Evolutionary conservation across 2,888 invertebrate species (phyloP), one percentile per base, ranked within the genome.

Genomic region (Prenolepis imparis): DNA sequence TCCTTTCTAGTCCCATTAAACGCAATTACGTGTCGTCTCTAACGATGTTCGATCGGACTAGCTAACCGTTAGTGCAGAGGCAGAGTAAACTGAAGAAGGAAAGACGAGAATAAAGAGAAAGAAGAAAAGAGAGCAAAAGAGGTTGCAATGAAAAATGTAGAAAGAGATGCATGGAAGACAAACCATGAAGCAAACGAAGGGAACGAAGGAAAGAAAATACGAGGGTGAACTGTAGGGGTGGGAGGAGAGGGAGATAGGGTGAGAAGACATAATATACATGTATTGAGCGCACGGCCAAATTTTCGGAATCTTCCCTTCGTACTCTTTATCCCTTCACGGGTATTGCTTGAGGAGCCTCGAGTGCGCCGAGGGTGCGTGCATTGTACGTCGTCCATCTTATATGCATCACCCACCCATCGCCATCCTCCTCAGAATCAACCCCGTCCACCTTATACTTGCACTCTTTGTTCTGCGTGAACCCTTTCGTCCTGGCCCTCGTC

Each of bases 321-420:
- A 72, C 75, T 85, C 85, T 84, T 83, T 86, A 80, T 82, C 89
- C 90, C 90, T 88, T 87, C 89, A 88, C 87, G 89, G 91, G 91
- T 88, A 92, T 93, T 93, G 93, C 94, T 94, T 94, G 94, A 94
- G 93, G 92, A 93, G 93, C 91, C 93, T 94, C 92, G 93, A 94
- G 94, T 94, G 92, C 90, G 90, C 90, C 91, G 93, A 92, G 93
- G 93, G 93, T 94, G 94, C 93, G 92, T 93, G 93, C 93, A 94
- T 94, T 94, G 94, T 94, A 93, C 93, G 92, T 91, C 91, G 91
- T 93, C 93, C 94, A 94, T 94, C 94, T 94, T 94, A 94, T 94
- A 94, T 94, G 94, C 94, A 94, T 93, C 94, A 93, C 91, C 92
- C 92, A 91, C 91, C 91, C 91, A 83, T 36, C 91, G 90, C 85